A percentile compares a stretch with the other conserved stretches of the same genome.
Evolutionary conservation across 2,797 vertebrate genomes (phyloP).

Genomic region (Lithobates sylvaticus): DNA sequence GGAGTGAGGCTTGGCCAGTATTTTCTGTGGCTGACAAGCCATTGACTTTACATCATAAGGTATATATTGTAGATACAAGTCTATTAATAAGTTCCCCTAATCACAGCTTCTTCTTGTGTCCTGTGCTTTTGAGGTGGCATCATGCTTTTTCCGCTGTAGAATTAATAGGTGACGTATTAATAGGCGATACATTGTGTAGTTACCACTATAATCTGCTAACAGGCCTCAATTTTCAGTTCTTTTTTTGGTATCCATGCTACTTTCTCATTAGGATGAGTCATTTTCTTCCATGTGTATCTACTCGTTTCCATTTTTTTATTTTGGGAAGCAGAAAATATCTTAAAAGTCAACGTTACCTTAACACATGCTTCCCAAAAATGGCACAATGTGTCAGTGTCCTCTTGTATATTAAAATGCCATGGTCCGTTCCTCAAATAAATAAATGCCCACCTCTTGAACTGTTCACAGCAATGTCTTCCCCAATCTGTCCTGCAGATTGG

Average conservation of each 20-base stretch:
- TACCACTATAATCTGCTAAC: neutral
- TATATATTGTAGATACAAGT: neutral
- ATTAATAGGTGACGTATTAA: neutral
- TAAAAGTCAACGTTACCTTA: too few species aligned
- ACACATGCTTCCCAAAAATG: too few species aligned
- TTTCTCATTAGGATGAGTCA: neutral
- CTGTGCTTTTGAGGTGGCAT: neutral
- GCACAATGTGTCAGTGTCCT: too few species aligned
- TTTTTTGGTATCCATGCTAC: neutral
- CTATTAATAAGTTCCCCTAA: neutral
- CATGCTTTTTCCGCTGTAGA: neutral
- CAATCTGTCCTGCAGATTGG: too few species aligned
- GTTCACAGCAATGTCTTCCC: too few species aligned
- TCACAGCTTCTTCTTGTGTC: constrained; percentile 1
- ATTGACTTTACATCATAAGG: neutral
- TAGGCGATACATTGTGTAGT: neutral
- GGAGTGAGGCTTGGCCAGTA: too few species aligned
- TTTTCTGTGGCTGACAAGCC: neutral
- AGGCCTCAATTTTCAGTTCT: constrained; percentile 5
- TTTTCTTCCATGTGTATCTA: neutral
- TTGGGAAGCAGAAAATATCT: too few species aligned
- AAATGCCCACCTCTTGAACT: too few species aligned
- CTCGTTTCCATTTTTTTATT: too few species aligned
- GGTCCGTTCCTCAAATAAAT: too few species aligned
- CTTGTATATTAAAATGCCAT: too few species aligned